Conservation (phyloP, 2,797 vertebrate species). For the Poliocrania exsul region DNA sequence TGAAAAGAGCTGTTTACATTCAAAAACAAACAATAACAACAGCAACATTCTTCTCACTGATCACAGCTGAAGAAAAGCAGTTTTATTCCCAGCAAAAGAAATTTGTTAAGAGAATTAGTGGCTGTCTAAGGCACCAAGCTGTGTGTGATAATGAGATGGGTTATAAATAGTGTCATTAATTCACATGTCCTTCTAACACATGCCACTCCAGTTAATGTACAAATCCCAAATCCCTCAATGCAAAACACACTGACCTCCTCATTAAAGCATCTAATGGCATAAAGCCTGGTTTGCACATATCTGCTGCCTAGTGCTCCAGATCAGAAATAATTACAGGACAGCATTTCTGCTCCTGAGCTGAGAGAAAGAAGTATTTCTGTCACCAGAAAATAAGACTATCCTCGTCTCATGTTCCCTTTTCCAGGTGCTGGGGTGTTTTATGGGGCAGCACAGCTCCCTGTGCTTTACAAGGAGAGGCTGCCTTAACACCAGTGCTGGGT, state of each 20-base stretch:
- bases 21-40: constrained; percentile 7
- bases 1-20: constrained; percentile 34
- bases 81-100: constrained; percentile 66
- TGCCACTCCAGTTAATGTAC: constrained; percentile 41
- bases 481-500: background rate
- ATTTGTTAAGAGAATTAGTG: constrained; percentile 73
- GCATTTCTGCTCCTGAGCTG: background rate
- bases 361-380: background rate
- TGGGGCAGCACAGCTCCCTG: background rate
- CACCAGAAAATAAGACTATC: background rate
- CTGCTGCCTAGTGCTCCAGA: background rate
- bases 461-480: background rate
- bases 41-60: constrained; percentile 8
- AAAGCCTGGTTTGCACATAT: background rate
- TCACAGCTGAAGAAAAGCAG: constrained; percentile 34
- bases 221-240: constrained; percentile 12
- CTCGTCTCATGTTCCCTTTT: background rate
- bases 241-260: background rate
- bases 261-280: background rate
- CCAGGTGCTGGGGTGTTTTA: background rate
- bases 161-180: constrained; percentile 80
- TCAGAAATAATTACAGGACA: background rate
- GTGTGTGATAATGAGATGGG: constrained; percentile 74
- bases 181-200: constrained; percentile 69
- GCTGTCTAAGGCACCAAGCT: constrained; percentile 71